These are phyloP conservation scores for Echinarachnius parma DNA, from an alignment of 53 echinoderm and acorn worm species.

Conservation along the genomic window DNA sequence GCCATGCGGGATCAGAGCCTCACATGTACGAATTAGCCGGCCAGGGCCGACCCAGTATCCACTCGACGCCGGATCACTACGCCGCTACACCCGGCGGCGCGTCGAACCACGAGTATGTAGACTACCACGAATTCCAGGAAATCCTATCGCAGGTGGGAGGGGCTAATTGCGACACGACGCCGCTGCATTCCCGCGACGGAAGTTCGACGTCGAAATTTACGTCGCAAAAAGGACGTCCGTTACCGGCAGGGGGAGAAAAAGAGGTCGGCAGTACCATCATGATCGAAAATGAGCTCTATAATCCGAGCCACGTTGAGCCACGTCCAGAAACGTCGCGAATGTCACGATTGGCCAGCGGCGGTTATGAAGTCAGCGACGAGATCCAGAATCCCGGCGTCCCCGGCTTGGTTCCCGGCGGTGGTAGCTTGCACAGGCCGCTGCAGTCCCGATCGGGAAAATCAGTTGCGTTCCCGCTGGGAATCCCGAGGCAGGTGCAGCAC, in stretches of 20 bases:
- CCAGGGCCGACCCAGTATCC: constrained; percentile 23
- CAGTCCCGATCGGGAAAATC: not conserved
- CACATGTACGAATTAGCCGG: constrained; percentile 39
- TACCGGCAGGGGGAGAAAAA: not conserved
- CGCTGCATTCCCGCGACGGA: constrained; percentile 20
- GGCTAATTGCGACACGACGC: not conserved
- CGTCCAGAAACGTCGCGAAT: not conserved
- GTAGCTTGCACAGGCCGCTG: not conserved
- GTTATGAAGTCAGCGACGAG: constrained; percentile 13
- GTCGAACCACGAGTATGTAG: constrained; percentile 23
- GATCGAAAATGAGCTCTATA: constrained; percentile 34
- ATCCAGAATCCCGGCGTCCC: too few relatives aligned
- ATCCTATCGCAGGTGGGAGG: not conserved
- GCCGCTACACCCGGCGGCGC: not conserved
- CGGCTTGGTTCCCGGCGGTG: not conserved
- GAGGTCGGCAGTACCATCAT: not conserved
- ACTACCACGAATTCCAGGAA: constrained; percentile 33
- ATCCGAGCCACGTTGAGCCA: not conserved
- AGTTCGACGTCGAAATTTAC: not conserved
- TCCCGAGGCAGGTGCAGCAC: not conserved
- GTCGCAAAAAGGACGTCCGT: constrained; percentile 1
- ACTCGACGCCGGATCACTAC: constrained; percentile 24
- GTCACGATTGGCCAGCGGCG: too few relatives aligned
- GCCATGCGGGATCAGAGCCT: too few relatives aligned
- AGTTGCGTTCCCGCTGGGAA: not conserved